Base-by-base conservation (phyloP, 1,140 invertebrate genomes). In the Triops cancriformis region DNA sequence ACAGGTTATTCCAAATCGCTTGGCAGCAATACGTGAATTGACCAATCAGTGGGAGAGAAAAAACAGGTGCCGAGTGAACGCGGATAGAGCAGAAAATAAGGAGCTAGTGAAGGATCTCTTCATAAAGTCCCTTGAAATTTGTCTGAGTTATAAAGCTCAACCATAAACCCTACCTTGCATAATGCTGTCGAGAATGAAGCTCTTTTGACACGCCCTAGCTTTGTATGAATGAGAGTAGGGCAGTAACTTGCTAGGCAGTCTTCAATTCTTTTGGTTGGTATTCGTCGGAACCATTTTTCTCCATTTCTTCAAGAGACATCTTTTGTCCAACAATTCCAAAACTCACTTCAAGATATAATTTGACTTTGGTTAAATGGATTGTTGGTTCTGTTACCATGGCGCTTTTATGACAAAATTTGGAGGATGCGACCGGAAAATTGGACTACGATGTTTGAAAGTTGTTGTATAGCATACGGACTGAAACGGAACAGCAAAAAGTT, bases 21-120 rank as follows among this genome's bases (percentile, higher is more conserved):
- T 23, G 51, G 23, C 51, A 64, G 27, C 26, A 41, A 11, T 41
- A 31, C n/a, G 5, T 26, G 73, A n/a, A 5, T 41, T 28, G 5
- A 28, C 23, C 23, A 14, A 9, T 43, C 42, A 64, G 43, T 31
- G 6, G 73, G n/a, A 26, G 23, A 28, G 37, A 23, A 51, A 76
- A 27, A 26, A 43, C 41, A 45, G 27, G 3, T 7, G 26, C 4
- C 42, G 18, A 45, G 28, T 64, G 23, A 26, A 76, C 18, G 26
- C 43, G 23, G 45, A 18, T 23, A 37, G 27, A 28, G 43, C 18
- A 14, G 26, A 26, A 27, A 28, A 76, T 45, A 51, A 51, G 9
- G 42, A 76, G 26, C 75, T 26, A 76, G 18, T 23, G 18, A 76
- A 76, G 26, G 64, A 51, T 45, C n/a, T 41, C 18, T n/a, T 64